Base-by-base conservation (phyloP, 2,797 vertebrate species). In the Prionace glauca region DNA sequence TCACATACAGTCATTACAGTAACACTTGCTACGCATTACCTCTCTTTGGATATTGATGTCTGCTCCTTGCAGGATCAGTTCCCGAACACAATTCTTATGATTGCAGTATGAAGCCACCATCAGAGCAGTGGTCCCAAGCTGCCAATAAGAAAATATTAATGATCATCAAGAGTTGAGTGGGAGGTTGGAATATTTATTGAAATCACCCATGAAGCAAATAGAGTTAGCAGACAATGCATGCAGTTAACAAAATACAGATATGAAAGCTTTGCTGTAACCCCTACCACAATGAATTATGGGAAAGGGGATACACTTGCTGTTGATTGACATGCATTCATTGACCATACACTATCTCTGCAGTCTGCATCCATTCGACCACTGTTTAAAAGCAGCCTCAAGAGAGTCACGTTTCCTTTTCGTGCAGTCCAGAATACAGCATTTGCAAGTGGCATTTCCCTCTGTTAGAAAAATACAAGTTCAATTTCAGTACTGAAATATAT, bases 391-490 rank as follows among this genome's bases (percentile, higher is more conserved):
- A 99, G 98, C 97, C 99, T 98, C 96, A 99, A 98, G 26, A 99
- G 98, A 45, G 99, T 98, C 98, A 99, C 96, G 97, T 99, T 99
- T 97, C 99, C 99, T 97, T 98, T 99, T 96, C 98, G 98, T 0
- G 98, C 98, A 96, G 99, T 99, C 99, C 99, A 99, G 97, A 99
- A 99, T 9, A 98, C 98, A 69, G 99, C 99, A 77, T 99, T 99
- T 97, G 99, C 98, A 74, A 99, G 98, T 10, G 99, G 99, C 24
- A 99, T 99, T 98, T 99, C 99, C 97, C 99, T 99, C 99, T 99
- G 98, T 96, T 96, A 96, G 97, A 95, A 95, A 92, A 95, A 77
- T n/a, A 95, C 93, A 95, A 56, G 41, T 56, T 74, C 20, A 22
- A 65, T 69, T 32, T 92, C 45, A 95, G 71, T 56, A 72, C 4